Evolutionary conservation across 2,797 vertebrate species (phyloP), one percentile per base, ranked within the genome.

Genomic region (Cheirogaleus major): DNA sequence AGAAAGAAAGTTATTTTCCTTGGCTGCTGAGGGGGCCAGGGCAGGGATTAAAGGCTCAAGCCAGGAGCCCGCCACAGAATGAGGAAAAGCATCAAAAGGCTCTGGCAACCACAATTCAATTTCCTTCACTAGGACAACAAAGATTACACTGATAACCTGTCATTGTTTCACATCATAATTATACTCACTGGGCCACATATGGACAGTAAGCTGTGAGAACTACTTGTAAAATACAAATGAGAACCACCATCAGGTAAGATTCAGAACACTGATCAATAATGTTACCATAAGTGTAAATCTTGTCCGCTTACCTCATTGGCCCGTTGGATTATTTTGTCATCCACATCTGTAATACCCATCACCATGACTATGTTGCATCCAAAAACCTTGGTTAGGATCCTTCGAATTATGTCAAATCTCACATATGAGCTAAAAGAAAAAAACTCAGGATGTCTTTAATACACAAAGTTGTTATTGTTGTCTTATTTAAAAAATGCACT

Each of bases 271-370:
- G 1, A 25, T 5, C 11, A 3, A 27, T 3, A 25, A 63, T 1
- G 45, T 13, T 22, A 4, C 4, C 3, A 7, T 3, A 57, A 1
- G 0, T 0, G 1, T 0, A 6, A 32, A 3, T 4, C 76, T 13
- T 67, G 18, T 32, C 4, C 1, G 83, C 97, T 97, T 96, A 99
- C 99, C 99, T 99, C 99, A 76, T 50, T 97, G 70, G 99, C 98
- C 97, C 99, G 99, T 81, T 94, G 99, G 98, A 99, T 99, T 52
- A 99, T 99, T 97, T 99, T 99, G 96, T 99, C 99, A 88, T 99
- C 99, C 59, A 99, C 99, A 92, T 99, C 99, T 0, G 99, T 99
- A 96, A 99, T 99, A 32, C 99, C 99, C 99, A 99, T 99, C 38
- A 99, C 99, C 90, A 99, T 99, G 97, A 99, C 84, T 12, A 99